A percentile compares a stretch with the other conserved stretches of the same genome.
These are phyloP conservation scores for Odocoileus virginianus DNA, from an alignment of 2,113 vertebrate genomes.

Conservation along the genomic window DNA sequence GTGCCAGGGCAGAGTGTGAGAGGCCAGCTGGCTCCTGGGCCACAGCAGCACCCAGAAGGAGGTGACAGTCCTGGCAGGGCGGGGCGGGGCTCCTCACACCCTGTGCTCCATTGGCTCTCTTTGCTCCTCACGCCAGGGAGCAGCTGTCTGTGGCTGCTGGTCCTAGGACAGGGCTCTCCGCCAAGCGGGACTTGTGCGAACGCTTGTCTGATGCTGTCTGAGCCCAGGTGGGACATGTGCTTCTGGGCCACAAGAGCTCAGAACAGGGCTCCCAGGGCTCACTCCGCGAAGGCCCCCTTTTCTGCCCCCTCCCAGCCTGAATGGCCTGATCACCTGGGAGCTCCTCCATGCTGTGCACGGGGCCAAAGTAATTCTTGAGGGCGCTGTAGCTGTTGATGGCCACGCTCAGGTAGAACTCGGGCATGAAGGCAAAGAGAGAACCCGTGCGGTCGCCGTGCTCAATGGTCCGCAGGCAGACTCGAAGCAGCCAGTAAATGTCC, in stretches of 20 bases:
- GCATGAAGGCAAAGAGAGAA: conserved; percentile 92
- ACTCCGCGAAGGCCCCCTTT: not conserved
- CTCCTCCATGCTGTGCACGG: conserved; percentile 94
- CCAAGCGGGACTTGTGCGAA: not conserved
- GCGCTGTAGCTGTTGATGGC: conserved; percentile 99
- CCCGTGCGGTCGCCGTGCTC: conserved; percentile 91
- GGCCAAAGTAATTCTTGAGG: conserved; percentile 98
- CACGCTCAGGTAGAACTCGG: conserved; percentile 97
- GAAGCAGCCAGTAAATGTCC: conserved; percentile 96
- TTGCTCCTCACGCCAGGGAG: not conserved
- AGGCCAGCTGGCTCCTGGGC: not conserved
- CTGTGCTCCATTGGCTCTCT: not conserved
- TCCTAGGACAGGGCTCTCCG: too few species aligned
- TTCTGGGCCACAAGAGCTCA: not conserved
- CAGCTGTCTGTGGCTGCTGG: not conserved
- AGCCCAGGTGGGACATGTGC: fast-evolving
- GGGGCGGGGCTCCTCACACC: not conserved
- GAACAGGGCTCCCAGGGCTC: not conserved
- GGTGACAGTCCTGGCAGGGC: not conserved
- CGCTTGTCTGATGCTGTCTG: not conserved
- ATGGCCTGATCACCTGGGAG: conserved; percentile 85
- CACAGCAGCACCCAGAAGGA: not conserved
- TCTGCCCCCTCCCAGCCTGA: not conserved
- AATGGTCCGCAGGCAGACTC: conserved; percentile 91
- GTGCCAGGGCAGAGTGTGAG: not conserved